Percentiles rank a stretch among this genome's conserved stretches.
phyloP scores from a whole-genome alignment of 2,888 invertebrate species.

The Pemphredon lugubris region DNA sequence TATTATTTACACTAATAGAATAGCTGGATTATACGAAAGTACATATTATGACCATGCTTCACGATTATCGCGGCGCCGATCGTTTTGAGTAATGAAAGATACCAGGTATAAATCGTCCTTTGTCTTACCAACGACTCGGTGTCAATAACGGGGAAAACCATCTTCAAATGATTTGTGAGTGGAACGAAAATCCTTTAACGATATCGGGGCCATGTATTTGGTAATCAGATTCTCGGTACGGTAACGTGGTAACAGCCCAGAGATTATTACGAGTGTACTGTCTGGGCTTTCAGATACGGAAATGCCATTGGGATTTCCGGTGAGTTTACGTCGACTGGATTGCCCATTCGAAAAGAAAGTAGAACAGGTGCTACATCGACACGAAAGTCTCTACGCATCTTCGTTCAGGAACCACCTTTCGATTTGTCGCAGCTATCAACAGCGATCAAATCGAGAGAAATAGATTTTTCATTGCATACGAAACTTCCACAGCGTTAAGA shows the following conservation, averaged over 20 bases:
- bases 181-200: conserved; percentile 12
- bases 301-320: conserved; percentile 58
- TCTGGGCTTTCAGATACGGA: conserved; percentile 26
- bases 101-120: conserved; percentile 21
- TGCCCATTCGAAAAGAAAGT: conserved; percentile 43
- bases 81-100: conserved; percentile 24
- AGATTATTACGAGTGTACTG: conserved; percentile 13
- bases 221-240: conserved; percentile 29
- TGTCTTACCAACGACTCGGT: conserved; percentile 15
- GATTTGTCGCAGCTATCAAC: too few species aligned
- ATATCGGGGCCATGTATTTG: conserved; percentile 2
- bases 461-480: too few species aligned
- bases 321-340: conserved; percentile 22
- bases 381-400: too few species aligned
- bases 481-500: too few species aligned
- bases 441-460: too few species aligned
- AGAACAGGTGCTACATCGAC: conserved; percentile 35
- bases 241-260: not conserved
- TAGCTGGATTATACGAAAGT: conserved; percentile 3
- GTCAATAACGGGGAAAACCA: conserved; percentile 53
- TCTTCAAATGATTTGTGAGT: conserved; percentile 22
- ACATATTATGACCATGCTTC: conserved; percentile 10
- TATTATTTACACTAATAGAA: not conserved
- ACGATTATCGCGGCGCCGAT: conserved; percentile 1
- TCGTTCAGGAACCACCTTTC: too few species aligned